phyloP scores from a whole-genome alignment of 2,888 invertebrate genomes.

The Drosophila cyrtoloma region DNA sequence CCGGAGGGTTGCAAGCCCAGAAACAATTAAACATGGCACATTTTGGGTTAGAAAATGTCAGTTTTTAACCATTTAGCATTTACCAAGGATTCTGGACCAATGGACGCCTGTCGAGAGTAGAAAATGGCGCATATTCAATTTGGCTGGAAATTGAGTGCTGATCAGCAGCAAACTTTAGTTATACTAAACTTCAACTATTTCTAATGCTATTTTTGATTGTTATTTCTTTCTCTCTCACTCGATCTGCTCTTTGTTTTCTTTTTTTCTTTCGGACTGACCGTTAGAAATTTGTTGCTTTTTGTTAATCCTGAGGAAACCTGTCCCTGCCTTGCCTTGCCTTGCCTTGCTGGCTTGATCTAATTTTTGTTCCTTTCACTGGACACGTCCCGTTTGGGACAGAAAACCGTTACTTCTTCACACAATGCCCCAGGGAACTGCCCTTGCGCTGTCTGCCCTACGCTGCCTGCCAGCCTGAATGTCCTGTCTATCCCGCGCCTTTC shows the following conservation, averaged over 20 bases:
- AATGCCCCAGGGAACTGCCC: slow-evolving; percentile 42
- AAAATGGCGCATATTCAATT: neutral
- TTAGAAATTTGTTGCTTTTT: slow-evolving; percentile 33
- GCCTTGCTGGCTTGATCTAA: slow-evolving; percentile 61
- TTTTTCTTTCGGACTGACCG: slow-evolving; percentile 33
- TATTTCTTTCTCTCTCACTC: neutral
- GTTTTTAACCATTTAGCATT: slow-evolving; percentile 27
- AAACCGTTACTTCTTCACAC: slow-evolving; percentile 56
- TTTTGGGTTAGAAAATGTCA: slow-evolving; percentile 76
- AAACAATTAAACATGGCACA: slow-evolving; percentile 52
- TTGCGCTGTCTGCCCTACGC: slow-evolving; percentile 15
- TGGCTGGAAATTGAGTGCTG: neutral
- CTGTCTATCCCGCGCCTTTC: slow-evolving; percentile 20
- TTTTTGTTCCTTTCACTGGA: slow-evolving; percentile 53
- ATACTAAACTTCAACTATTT: neutral
- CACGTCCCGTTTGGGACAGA: slow-evolving; percentile 56
- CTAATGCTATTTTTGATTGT: too few species aligned
- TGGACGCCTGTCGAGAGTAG: slow-evolving; percentile 2
- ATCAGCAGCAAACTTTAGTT: neutral
- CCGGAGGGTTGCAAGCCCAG: slow-evolving; percentile 4
- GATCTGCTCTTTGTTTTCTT: neutral
- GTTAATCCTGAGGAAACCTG: slow-evolving; percentile 68
- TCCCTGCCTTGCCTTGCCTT: slow-evolving; percentile 26
- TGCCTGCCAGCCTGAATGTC: slow-evolving; percentile 41
- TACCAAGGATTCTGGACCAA: slow-evolving; percentile 49